Evolutionary conservation across 2,113 vertebrate genomes (phyloP), one percentile per base, ranked within the genome.

Genomic region (Saguinus imperator): DNA sequence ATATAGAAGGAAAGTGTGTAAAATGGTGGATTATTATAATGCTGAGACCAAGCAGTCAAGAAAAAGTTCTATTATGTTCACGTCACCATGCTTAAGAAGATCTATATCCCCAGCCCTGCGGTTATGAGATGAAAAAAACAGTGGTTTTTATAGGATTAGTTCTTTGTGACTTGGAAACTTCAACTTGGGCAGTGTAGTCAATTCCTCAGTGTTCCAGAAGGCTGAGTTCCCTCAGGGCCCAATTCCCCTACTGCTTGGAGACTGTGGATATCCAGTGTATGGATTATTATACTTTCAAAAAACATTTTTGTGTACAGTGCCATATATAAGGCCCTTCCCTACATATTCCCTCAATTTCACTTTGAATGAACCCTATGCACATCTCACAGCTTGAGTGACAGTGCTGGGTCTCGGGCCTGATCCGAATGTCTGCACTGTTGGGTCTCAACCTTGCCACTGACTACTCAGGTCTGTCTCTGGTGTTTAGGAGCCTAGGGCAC

Each of bases 121-220:
- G 58, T 25, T 61, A 55, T 77, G 10, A 40, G 75, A 76, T 17
- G 35, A 43, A 29, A 70, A 32, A 61, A 48, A 29, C 0, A 0
- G 27, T 55, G 32, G 29, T 70, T 76, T 91, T 48, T 29, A 18
- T 4, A 66, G 66, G 29, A 50, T 29, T 6, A 29, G 75, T 37
- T 27, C 57, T 80, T 6, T 11, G 37, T 11, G 58, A 32, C 61
- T 27, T 32, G 25, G 45, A 90, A 55, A 35, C 43, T 17, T 40
- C 35, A 8, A 5, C 20, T 0, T 13, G 48, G 48, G 18, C 18
- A 2, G 2, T 0, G 1, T 0, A 1, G 16, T 1, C 1, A 8
- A 64, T 11, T 50, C 37, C 70, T 7, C 7, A 20, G 23, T 29
- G 55, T 9, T 3, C 58, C n/a, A 12, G 37, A 8, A 29, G 68